These are phyloP conservation scores for Sesia apiformis DNA, from an alignment of 2,888 invertebrate genomes.

Conservation along the genomic window DNA sequence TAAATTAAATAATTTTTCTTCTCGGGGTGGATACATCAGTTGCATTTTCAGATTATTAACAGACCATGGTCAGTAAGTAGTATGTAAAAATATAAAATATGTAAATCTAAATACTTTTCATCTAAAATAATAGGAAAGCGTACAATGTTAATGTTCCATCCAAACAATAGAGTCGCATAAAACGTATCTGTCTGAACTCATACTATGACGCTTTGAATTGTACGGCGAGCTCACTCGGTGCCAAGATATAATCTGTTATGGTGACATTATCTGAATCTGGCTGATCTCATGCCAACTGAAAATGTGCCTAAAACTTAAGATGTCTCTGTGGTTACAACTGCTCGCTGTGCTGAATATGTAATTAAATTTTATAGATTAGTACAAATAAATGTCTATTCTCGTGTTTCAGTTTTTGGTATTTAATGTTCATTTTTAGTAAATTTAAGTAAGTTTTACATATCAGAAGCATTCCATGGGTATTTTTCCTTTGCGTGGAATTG, in stretches of 20 bases:
- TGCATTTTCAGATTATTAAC: no score
- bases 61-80: no score
- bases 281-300: conserved; percentile 51
- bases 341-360: neutral
- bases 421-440: no score
- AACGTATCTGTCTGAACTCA: conserved; percentile 15
- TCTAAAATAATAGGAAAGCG: no score
- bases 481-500: no score
- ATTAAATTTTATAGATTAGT: neutral
- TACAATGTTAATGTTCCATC: neutral
- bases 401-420: no score
- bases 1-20: no score
- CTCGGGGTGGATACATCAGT: no score
- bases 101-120: no score
- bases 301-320: conserved; percentile 51
- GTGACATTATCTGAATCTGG: conserved; percentile 58
- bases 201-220: conserved; percentile 44
- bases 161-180: conserved; percentile 37
- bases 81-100: no score
- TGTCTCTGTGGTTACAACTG: conserved; percentile 20
- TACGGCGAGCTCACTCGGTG: conserved; percentile 39
- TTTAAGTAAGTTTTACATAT: no score
- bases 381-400: neutral
- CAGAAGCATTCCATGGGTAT: no score
- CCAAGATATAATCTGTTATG: conserved; percentile 73